phyloP scores from a whole-genome alignment of 2,797 vertebrate species.

The Taenioides sp. region DNA sequence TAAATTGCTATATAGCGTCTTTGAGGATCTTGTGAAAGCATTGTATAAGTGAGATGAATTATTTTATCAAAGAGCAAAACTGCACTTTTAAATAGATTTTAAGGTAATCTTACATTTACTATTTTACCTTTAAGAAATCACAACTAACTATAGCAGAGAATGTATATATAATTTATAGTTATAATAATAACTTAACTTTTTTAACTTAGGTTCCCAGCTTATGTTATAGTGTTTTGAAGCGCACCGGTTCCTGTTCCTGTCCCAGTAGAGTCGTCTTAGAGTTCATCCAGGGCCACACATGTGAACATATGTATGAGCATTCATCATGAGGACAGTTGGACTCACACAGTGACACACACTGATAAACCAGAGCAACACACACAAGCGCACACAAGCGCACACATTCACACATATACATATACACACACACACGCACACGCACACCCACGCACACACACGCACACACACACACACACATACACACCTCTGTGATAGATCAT shows the following conservation, averaged over 20 bases:
- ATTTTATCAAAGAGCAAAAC: no score
- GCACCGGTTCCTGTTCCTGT: background rate
- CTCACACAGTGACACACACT: conserved; percentile 27
- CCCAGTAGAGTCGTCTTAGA: conserved; percentile 2
- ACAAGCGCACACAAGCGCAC: no score
- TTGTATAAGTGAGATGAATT: no score
- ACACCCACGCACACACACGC: no score
- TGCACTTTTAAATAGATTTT: no score
- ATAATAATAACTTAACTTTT: no score
- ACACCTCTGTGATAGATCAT: conserved; percentile 22
- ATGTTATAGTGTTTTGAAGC: background rate
- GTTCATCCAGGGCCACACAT: conserved; percentile 13
- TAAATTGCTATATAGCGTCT: no score
- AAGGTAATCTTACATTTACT: no score
- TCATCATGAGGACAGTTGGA: conserved; percentile 19
- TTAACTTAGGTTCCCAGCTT: background rate
- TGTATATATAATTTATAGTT: no score
- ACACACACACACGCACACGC: background rate
- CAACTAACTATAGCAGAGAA: no score
- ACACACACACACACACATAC: background rate
- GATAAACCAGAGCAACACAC: conserved; percentile 27
- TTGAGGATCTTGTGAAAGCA: no score
- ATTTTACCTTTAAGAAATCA: background rate
- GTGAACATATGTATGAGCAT: conserved; percentile 14
- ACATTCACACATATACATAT: no score